phyloP scores from a whole-genome alignment of 37 sponge, comb jelly and placozoan genomes.

The Geodia barretti region DNA sequence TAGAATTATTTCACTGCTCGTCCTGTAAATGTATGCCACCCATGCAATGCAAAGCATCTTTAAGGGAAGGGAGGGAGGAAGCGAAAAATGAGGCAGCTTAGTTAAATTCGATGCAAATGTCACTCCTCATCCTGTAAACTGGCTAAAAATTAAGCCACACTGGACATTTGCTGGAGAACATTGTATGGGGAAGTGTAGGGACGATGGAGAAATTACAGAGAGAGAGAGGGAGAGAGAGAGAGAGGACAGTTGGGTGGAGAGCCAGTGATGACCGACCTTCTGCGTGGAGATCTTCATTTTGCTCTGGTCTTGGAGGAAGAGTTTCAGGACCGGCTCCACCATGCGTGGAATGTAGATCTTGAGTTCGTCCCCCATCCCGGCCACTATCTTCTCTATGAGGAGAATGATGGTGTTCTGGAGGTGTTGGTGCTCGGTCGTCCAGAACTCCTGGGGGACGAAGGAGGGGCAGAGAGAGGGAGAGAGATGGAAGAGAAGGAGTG shows the following conservation, averaged over 20 bases:
- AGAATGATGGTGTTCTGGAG: constrained; percentile 90
- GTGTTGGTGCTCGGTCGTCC: constrained; percentile 64
- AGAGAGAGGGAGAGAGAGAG: constrained; percentile 4
- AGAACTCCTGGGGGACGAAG: constrained; percentile 65
- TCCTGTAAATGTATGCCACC: no score
- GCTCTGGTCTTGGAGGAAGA: constrained; percentile 85
- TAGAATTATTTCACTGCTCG: no score
- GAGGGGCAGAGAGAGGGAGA: neutral
- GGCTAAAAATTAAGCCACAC: no score
- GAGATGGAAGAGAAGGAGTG: no score
- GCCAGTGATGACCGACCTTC: constrained; percentile 45
- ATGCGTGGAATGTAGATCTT: constrained; percentile 83
- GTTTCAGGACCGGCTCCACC: constrained; percentile 77
- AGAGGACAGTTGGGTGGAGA: neutral
- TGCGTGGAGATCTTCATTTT: constrained; percentile 71
- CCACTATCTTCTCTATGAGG: constrained; percentile 81
- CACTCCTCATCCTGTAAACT: no score
- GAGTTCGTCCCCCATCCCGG: constrained; percentile 89
- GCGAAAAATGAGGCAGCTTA: neutral
- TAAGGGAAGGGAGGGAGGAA: neutral
- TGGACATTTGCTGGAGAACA: no score
- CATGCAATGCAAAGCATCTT: no score
- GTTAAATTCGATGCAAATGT: no score
- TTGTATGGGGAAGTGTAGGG: neutral
- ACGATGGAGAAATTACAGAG: neutral